Percentiles rank a stretch among this genome's conserved stretches.
phyloP scores from a whole-genome alignment of 1,140 invertebrate species.

The Hormaphis cornu region DNA sequence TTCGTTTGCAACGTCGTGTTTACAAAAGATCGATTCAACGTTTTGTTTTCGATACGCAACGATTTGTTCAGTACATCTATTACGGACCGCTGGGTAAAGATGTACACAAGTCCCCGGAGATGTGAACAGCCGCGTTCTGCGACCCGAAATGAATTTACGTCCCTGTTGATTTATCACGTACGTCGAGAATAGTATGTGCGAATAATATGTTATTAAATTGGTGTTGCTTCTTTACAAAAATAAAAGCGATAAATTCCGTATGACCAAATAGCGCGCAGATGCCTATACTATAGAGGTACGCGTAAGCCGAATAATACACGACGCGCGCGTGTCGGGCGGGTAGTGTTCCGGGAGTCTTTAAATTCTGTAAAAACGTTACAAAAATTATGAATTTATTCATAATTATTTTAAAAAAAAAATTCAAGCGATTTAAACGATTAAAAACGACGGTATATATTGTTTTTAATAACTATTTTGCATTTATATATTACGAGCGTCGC shows the following conservation, averaged over 20 bases:
- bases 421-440: too few relatives aligned
- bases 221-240: not conserved
- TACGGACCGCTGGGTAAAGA: constrained; percentile 2
- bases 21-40: too few relatives aligned
- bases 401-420: too few relatives aligned
- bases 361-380: too few relatives aligned
- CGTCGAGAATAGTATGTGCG: constrained; percentile 2
- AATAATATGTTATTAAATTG: constrained; percentile 18
- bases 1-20: too few relatives aligned
- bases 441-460: too few relatives aligned
- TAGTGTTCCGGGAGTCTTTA: too few relatives aligned
- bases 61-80: constrained; percentile 6
- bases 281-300: not conserved
- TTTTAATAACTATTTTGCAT: too few relatives aligned
- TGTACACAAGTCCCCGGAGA: not conserved
- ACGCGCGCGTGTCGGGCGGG: too few relatives aligned
- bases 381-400: too few relatives aligned
- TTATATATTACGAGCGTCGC: too few relatives aligned
- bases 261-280: not conserved
- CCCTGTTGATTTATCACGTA: not conserved
- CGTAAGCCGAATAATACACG: not conserved
- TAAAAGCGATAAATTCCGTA: not conserved
- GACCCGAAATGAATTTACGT: not conserved
- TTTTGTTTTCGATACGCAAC: constrained; percentile 10
- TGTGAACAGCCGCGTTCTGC: not conserved